phyloP scores from a whole-genome alignment of 2,113 vertebrate species.

The Scomber colias region DNA sequence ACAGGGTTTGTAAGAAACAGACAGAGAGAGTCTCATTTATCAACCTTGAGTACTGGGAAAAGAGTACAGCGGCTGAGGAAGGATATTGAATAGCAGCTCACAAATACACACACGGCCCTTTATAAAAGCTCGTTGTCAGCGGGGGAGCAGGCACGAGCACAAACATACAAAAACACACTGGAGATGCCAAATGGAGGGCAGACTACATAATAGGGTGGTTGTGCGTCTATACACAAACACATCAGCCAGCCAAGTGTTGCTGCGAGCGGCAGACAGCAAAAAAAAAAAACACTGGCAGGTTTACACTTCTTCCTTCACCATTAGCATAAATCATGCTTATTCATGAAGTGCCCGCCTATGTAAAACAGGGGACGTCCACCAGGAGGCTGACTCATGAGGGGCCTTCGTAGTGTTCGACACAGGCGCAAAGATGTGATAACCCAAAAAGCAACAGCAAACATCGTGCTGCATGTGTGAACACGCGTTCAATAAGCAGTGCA shows the following conservation, averaged over 20 bases:
- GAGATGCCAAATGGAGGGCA: constrained; percentile 66
- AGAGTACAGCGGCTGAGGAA: constrained; percentile 39
- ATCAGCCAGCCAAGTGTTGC: constrained; percentile 66
- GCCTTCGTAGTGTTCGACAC: constrained; percentile 61
- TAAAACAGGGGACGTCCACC: constrained; percentile 72
- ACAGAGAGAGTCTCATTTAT: constrained; percentile 64
- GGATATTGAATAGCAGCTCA: constrained; percentile 61
- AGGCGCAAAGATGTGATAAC: constrained; percentile 34
- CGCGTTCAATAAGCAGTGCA: constrained; percentile 31
- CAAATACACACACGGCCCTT: constrained; percentile 38
- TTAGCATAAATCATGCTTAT: constrained; percentile 81
- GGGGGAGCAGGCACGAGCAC: constrained; percentile 28
- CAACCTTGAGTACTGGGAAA: constrained; percentile 55
- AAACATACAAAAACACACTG: constrained; percentile 64
- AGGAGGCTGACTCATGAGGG: constrained; percentile 67
- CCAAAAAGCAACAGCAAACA: constrained; percentile 36
- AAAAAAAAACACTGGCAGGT: constrained; percentile 59
- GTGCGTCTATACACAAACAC: constrained; percentile 65
- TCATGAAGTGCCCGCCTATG: constrained; percentile 75
- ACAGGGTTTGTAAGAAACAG: constrained; percentile 49
- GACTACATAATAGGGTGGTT: constrained; percentile 56
- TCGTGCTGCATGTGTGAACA: constrained; percentile 24
- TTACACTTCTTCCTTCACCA: constrained; percentile 58
- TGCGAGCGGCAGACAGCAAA: constrained; percentile 60
- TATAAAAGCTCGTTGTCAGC: constrained; percentile 48